Conservation (phyloP, 2,888 invertebrate species). For the Eupithecia subfuscata region DNA sequence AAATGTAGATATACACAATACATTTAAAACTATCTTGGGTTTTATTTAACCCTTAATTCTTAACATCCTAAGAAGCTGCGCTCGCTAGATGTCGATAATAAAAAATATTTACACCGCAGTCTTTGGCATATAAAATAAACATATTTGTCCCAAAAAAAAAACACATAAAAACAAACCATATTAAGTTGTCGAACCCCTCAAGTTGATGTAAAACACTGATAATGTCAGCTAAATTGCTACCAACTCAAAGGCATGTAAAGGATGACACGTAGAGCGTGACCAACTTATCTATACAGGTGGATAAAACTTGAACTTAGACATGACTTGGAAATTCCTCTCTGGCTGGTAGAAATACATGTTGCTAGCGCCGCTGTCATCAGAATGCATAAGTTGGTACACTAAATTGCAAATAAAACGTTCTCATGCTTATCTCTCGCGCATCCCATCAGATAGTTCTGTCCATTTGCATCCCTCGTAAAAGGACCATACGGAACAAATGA, state of each 20-base stretch:
- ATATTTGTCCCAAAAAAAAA: neutral
- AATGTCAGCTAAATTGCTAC: conserved; percentile 39
- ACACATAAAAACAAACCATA: neutral
- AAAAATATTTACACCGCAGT: no score
- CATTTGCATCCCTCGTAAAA: conserved; percentile 60
- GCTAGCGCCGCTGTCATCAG: neutral
- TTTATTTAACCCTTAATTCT: neutral
- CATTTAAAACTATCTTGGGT: neutral
- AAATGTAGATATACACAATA: neutral
- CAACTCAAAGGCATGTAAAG: conserved; percentile 31
- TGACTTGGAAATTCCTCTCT: neutral
- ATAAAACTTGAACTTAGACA: neutral
- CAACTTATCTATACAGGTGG: conserved; percentile 42
- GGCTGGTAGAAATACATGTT: neutral
- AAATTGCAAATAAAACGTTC: conserved; percentile 66
- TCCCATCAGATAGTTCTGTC: conserved; percentile 60
- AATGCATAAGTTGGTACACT: conserved; percentile 13
- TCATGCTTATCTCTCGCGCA: conserved; percentile 59
- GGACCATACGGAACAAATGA: conserved; percentile 56
- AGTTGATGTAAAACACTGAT: conserved; percentile 35
- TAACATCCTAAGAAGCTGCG: no score
- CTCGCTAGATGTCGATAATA: no score
- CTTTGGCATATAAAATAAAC: neutral
- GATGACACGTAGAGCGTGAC: conserved; percentile 37
- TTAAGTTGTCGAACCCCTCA: conserved; percentile 6